These are phyloP conservation scores for Uloborus plumipes DNA, from an alignment of 2,888 invertebrate species.

Conservation along the genomic window DNA sequence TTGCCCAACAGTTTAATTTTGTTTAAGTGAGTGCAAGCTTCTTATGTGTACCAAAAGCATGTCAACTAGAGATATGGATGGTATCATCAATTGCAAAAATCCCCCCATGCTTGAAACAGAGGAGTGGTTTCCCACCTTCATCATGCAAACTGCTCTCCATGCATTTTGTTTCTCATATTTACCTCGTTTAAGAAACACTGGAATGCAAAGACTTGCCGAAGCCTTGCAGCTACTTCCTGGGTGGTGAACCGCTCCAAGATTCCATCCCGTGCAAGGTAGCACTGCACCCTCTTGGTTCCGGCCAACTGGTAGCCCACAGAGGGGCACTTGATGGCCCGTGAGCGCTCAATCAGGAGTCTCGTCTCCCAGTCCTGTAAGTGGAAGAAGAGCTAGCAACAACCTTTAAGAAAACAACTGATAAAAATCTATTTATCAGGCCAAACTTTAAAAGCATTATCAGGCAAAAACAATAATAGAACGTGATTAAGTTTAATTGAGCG, in stretches of 20 bases:
- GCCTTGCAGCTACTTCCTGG: constrained; percentile 76
- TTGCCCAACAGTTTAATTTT: no score
- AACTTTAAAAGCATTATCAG: no score
- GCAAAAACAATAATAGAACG: no score
- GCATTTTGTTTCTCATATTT: constrained; percentile 14
- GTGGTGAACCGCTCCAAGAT: constrained; percentile 81
- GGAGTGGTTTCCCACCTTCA: no score
- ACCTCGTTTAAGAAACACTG: constrained; percentile 86
- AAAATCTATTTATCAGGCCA: background rate
- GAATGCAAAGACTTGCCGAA: constrained; percentile 88
- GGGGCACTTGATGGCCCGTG: constrained; percentile 93
- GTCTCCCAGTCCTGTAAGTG: constrained; percentile 83
- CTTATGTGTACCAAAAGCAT: no score
- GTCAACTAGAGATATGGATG: no score
- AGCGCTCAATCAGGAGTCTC: constrained; percentile 86
- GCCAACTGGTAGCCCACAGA: constrained; percentile 78
- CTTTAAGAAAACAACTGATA: background rate
- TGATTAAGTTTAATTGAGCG: no score
- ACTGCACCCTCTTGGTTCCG: constrained; percentile 79
- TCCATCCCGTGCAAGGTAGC: constrained; percentile 84
- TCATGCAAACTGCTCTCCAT: background rate
- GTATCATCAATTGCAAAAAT: no score
- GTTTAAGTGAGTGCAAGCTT: no score
- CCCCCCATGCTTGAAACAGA: no score
- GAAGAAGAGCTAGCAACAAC: background rate